Evolutionary conservation across 2,113 vertebrate species (phyloP).

Genomic region (Oryzias melastigma): DNA sequence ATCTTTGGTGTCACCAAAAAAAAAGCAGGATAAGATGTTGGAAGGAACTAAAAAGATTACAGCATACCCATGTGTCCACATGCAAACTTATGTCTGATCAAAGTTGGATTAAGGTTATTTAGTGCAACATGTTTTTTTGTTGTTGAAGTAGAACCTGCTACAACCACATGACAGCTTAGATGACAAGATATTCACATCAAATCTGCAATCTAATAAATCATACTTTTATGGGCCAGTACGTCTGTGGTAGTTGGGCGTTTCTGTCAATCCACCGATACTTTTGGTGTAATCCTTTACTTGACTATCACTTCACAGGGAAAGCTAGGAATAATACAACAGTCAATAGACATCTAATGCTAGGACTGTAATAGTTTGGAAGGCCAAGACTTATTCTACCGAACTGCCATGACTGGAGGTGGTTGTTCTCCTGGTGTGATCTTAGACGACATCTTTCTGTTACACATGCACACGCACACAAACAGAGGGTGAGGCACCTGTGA

Average conservation of each 20-base stretch:
- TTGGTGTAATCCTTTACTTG: conserved; percentile 23
- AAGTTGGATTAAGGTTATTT: conserved; percentile 35
- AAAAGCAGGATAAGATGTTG: conserved; percentile 27
- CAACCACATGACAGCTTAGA: conserved; percentile 49
- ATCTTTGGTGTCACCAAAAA: conserved; percentile 70
- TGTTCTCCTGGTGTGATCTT: conserved; percentile 26
- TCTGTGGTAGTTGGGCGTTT: conserved; percentile 6
- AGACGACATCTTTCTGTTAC: conserved; percentile 46
- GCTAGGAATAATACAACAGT: conserved; percentile 63
- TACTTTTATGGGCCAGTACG: conserved; percentile 30
- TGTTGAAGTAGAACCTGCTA: conserved; percentile 53
- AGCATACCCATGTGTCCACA: conserved; percentile 20
- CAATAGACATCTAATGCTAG: conserved; percentile 59
- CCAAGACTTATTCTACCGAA: conserved; percentile 42
- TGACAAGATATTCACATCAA: conserved; percentile 60
- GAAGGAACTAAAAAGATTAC: not conserved
- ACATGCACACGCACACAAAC: conserved; percentile 60
- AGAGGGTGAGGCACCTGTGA: conserved; percentile 76
- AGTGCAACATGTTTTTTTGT: conserved; percentile 18
- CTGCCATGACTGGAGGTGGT: conserved; percentile 37
- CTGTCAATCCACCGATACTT: not conserved
- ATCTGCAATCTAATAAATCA: conserved; percentile 49
- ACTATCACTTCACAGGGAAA: conserved; percentile 47
- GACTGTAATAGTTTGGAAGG: conserved; percentile 56
- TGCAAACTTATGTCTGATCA: conserved; percentile 28